Base-by-base conservation (phyloP, 2,888 invertebrate genomes). In the Margaritifera margaritifera region DNA sequence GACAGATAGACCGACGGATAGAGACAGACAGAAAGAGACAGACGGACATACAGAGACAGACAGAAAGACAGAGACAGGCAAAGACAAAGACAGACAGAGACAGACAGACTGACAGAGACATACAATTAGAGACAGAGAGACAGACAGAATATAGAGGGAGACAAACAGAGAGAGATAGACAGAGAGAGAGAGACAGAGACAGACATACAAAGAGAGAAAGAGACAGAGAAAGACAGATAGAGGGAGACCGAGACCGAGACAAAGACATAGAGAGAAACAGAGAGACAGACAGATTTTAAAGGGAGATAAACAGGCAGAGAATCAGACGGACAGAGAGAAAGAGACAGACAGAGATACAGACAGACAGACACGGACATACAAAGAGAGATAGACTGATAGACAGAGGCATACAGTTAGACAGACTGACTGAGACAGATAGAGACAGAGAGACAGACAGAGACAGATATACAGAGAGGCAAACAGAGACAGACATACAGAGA, bases 331-430 rank as follows among this genome's bases (percentile, higher is more conserved):
- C 27, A 68, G 6, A 66, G 25, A 66, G 53, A 60, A 31, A 66
- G 25, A 66, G 66, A 60, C 60, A 60, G 60, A 66, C 24, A 66
- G 66, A 66, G 52, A 66, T 51, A 61, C 20, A 61, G 59, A 60
- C 52, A 61, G 52, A 61, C 6, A 61, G 54, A 66, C 52, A 61
- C 6, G 15, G 6, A 66, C 5, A 66, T 11, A 66, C 52, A 60
- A 50, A 66, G 61, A 60, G 6, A 66, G 6, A 64, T 4, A 64
- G 27, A 62, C 2, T 54, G 50, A 65, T 6, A 58, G 4, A 58
- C 4, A 51, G 6, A 58, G 50, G 42, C 4, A 58, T 25, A 65
- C 3, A 8, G 5, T 57, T 2, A 65, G 5, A 66, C 4, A 62
- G 22, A 66, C 11, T 60, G 50, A 66, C 53, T 54, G 53, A 64